Evolutionary conservation across 2,888 invertebrate species (phyloP).

Genomic region (Timandra comae): DNA sequence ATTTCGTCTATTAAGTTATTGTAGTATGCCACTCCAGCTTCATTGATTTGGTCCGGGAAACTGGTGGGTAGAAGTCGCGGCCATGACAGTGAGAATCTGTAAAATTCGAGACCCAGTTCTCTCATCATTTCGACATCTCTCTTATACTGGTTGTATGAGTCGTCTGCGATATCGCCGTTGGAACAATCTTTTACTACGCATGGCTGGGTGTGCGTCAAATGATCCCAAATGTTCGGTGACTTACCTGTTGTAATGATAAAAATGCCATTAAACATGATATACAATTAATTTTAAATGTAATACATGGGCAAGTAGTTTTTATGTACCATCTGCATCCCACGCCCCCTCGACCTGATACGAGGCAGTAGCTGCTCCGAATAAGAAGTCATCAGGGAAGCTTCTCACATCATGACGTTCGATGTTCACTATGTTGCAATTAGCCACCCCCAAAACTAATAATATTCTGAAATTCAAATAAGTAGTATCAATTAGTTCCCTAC

Average conservation of each 20-base stretch:
- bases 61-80: slow-evolving; percentile 76
- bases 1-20: slow-evolving; percentile 78
- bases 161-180: slow-evolving; percentile 75
- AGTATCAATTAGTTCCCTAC: background rate
- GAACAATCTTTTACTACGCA: slow-evolving; percentile 68
- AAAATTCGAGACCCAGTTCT: slow-evolving; percentile 56
- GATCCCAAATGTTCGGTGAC: slow-evolving; percentile 78
- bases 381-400: slow-evolving; percentile 35
- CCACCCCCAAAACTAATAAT: slow-evolving; percentile 6
- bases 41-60: slow-evolving; percentile 63
- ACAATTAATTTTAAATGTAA: no score
- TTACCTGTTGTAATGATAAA: no score
- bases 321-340: slow-evolving; percentile 70
- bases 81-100: slow-evolving; percentile 79
- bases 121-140: slow-evolving; percentile 63
- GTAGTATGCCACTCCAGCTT: slow-evolving; percentile 78
- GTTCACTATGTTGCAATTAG: slow-evolving; percentile 9
- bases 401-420: slow-evolving; percentile 19
- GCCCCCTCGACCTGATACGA: slow-evolving; percentile 74
- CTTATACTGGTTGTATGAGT: slow-evolving; percentile 76
- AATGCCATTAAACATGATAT: no score
- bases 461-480: slow-evolving; percentile 10
- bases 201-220: slow-evolving; percentile 56
- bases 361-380: slow-evolving; percentile 48
- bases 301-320: no score